These are phyloP conservation scores for Marmota monax DNA, from an alignment of 2,113 vertebrate species.

Conservation along the genomic window DNA sequence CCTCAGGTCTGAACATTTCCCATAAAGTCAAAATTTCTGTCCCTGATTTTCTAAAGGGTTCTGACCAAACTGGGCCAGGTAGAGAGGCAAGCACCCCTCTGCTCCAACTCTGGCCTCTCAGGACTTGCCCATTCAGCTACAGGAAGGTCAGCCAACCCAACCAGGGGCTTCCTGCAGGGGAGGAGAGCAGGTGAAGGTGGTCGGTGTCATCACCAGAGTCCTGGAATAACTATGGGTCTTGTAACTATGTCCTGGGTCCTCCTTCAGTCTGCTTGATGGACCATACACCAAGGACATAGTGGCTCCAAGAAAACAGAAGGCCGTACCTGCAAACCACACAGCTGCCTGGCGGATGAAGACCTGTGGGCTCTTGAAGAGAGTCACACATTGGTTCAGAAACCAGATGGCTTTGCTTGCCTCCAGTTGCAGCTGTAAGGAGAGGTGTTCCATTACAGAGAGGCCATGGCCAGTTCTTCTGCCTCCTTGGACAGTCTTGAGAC, in stretches of 20 bases:
- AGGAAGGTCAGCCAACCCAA: background rate
- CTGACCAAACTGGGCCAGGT: background rate
- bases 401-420: background rate
- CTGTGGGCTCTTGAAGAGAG: constrained; percentile 54
- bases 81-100: background rate
- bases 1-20: background rate
- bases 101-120: background rate
- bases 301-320: background rate
- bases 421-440: constrained; percentile 55
- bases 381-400: constrained; percentile 59
- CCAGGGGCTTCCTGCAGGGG: background rate
- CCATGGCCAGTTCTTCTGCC: background rate
- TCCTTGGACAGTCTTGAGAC: background rate
- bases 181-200: background rate
- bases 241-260: background rate
- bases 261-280: background rate
- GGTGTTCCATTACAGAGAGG: rapidly evolving
- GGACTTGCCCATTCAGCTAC: rapidly evolving
- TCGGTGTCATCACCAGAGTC: background rate
- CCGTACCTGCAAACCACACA: constrained; percentile 73
- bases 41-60: background rate
- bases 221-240: background rate
- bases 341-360: constrained; percentile 55
- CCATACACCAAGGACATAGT: background rate
- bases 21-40: background rate